Evolutionary conservation across 2,113 vertebrate genomes (phyloP).

Genomic region (Corythornis madagascariensis): DNA sequence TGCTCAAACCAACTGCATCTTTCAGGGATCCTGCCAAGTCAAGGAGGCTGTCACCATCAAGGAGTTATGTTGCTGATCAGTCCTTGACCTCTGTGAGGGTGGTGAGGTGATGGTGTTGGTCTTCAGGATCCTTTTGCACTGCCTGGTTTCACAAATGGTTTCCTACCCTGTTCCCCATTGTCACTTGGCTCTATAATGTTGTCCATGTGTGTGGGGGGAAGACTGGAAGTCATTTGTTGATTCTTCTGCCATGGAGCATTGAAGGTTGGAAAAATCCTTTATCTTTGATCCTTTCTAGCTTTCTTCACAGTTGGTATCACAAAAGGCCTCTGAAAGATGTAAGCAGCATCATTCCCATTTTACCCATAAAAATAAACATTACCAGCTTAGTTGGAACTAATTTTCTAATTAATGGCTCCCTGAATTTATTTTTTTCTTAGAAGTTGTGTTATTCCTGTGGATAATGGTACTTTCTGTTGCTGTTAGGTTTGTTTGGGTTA

Average conservation of each 20-base stretch:
- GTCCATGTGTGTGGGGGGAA: not conserved
- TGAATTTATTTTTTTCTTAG: not conserved
- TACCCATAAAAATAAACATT: not conserved
- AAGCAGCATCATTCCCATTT: not conserved
- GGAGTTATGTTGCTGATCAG: not conserved
- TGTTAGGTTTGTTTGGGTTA: not conserved
- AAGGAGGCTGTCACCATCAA: fast-evolving
- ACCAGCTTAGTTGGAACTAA: not conserved
- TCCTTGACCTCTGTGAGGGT: not conserved
- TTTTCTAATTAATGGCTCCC: conserved; percentile 23
- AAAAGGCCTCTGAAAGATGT: not conserved
- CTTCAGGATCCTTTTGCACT: not conserved
- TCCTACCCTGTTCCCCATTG: not conserved
- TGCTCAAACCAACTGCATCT: not conserved
- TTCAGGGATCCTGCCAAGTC: not conserved
- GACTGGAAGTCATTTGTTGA: not conserved
- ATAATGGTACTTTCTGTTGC: not conserved
- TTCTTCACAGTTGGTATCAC: not conserved
- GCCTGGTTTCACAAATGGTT: fast-evolving
- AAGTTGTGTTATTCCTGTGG: not conserved
- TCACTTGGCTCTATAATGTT: fast-evolving
- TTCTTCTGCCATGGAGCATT: not conserved
- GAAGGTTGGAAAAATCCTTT: not conserved
- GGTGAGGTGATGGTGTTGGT: not conserved
- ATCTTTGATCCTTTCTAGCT: not conserved